Evolutionary conservation across 2,113 vertebrate species (phyloP).

Genomic region (Edolisoma coerulescens): DNA sequence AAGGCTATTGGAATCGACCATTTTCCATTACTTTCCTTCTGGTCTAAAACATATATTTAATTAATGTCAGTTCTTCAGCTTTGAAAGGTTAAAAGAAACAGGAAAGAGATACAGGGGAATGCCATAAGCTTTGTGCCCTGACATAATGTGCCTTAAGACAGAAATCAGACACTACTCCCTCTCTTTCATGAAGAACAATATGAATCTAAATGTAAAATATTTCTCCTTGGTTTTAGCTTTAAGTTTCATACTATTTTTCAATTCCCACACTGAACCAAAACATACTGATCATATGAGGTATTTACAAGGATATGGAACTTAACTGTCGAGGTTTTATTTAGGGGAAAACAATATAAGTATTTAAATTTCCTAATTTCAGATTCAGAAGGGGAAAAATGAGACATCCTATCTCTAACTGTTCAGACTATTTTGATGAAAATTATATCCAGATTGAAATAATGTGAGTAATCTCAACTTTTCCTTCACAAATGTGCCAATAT

Average conservation of each 20-base stretch:
- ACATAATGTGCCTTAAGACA: neutral
- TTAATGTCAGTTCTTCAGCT: neutral
- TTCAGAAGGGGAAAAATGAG: neutral
- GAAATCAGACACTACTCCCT: neutral
- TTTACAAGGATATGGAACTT: neutral
- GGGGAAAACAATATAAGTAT: neutral
- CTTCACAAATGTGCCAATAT: neutral
- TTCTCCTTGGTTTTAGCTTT: neutral
- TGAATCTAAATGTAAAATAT: neutral
- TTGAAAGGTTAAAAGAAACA: slow-evolving; percentile 14
- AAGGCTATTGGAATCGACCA: neutral
- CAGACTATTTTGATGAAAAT: neutral
- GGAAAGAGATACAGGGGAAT: neutral
- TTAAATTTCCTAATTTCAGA: neutral
- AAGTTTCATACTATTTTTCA: neutral
- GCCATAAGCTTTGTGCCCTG: neutral
- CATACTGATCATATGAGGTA: neutral
- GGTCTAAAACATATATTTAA: neutral
- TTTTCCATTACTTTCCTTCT: neutral
- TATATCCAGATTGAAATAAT: neutral
- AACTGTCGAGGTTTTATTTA: neutral
- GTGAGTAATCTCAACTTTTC: neutral
- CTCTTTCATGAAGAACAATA: neutral
- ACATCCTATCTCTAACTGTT: neutral
- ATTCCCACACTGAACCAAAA: neutral